Base-by-base conservation (phyloP, 1,140 invertebrate species). In the Pinna nobilis region DNA sequence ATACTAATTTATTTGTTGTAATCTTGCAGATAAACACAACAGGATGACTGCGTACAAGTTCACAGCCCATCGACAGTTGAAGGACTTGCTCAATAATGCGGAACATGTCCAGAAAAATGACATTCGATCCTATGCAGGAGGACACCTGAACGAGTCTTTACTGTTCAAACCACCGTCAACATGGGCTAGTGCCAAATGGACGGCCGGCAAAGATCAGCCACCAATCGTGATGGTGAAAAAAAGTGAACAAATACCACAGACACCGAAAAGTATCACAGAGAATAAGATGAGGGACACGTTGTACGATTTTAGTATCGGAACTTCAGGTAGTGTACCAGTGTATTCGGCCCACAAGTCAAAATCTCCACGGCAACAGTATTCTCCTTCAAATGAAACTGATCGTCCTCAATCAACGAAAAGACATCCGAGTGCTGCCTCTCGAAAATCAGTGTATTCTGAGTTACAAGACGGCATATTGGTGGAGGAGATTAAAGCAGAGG, bases 91-190 rank as follows among this genome's bases (percentile, higher is more conserved):
- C 0, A 80, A 86, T 74, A 76, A 82, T 79, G 79, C 78, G 5
- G 82, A 86, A 47, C 55, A 60, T 6, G 82, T 82, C 60, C 84
- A 86, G 57, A 85, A 85, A 76, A 72, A 78, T 41, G 84, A 87
- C 60, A 83, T 86, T 18, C 55, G 76, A 68, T 79, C 82, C 41
- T 87, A 77, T 67, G 76, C 84, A 30, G 77, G 78, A 33, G 86
- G 86, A 49, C 85, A 86, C 51, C 70, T 87, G 20, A 87, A 87
- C 80, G 84, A 86, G 50, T 74, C 79, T 23, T 67, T 76, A 39
- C 71, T 87, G 7, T 76, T 77, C 15, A 82, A 78, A 76, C 76
- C 82, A 20, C 74, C 81, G 6, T 44, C 77, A 77, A 60, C 70
- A 30, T 84, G 83, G 83, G 53, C 49, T 30, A 73, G 76, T 60